Conservation (phyloP, 2,888 invertebrate species). For the Allolobophora icterica region DNA sequence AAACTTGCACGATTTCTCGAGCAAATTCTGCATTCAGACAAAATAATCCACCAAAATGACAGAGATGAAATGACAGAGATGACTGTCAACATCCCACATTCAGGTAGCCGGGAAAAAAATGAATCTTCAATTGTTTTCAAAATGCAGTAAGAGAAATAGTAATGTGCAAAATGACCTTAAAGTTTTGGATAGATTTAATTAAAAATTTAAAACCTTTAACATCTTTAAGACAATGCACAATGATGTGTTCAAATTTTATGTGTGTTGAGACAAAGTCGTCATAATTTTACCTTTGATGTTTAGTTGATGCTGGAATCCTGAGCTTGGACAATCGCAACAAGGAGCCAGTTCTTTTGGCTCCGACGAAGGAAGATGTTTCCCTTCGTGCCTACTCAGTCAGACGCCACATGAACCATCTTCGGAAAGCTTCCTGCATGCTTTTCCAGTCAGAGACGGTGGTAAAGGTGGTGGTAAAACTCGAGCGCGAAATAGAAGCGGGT, state of each 20-base stretch:
- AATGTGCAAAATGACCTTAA: neutral
- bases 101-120: too few species aligned
- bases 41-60: too few species aligned
- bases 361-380: slow-evolving; percentile 64
- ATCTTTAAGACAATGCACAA: neutral
- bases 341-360: slow-evolving; percentile 51
- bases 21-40: too few species aligned
- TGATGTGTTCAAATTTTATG: neutral
- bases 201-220: too few species aligned
- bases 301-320: slow-evolving; percentile 61
- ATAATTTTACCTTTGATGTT: neutral
- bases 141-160: too few species aligned
- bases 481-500: slow-evolving; percentile 77
- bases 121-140: too few species aligned
- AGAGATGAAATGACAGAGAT: too few species aligned
- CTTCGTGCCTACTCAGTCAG: slow-evolving; percentile 63
- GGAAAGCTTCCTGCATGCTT: slow-evolving; percentile 69
- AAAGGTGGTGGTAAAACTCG: slow-evolving; percentile 74
- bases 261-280: neutral
- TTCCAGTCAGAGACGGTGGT: slow-evolving; percentile 73
- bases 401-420: slow-evolving; percentile 61
- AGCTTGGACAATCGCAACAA: slow-evolving; percentile 45
- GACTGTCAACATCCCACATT: too few species aligned
- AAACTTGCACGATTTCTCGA: too few species aligned
- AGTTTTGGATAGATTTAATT: neutral